Conservation (phyloP, 1,140 invertebrate species). For the Plutomurus gul region DNA sequence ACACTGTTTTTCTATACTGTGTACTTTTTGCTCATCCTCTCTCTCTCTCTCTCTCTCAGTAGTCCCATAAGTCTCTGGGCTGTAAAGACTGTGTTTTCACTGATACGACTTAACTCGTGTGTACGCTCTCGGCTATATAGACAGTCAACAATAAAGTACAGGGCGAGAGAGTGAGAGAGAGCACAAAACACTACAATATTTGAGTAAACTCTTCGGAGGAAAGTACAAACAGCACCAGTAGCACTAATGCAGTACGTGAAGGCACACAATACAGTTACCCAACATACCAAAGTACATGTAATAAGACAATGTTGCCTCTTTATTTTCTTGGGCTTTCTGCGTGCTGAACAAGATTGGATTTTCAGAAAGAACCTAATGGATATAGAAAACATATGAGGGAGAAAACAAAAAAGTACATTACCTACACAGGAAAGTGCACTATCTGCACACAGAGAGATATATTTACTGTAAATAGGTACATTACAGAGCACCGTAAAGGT, state of each 20-base stretch:
- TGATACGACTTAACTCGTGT: neutral
- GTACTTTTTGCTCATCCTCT: neutral
- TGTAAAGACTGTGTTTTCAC: neutral
- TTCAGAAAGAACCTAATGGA: neutral
- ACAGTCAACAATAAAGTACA: neutral
- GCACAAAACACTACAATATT: neutral
- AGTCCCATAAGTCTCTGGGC: neutral
- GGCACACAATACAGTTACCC: too few species aligned
- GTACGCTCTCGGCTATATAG: neutral
- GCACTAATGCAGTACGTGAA: too few species aligned
- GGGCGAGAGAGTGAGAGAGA: neutral
- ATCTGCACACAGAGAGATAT: neutral
- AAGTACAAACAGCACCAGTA: neutral
- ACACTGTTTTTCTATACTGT: neutral
- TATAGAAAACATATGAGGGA: neutral
- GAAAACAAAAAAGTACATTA: neutral
- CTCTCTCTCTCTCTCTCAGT: neutral
- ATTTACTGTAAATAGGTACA: neutral
- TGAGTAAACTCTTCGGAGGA: neutral
- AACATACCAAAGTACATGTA: neutral
- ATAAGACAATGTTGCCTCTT: neutral
- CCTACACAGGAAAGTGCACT: neutral
- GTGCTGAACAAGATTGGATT: neutral
- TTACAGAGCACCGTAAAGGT: neutral
- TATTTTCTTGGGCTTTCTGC: neutral